These are phyloP conservation scores for Lindbergichthys nudifrons DNA, from an alignment of 2,797 vertebrate genomes.

Conservation along the genomic window DNA sequence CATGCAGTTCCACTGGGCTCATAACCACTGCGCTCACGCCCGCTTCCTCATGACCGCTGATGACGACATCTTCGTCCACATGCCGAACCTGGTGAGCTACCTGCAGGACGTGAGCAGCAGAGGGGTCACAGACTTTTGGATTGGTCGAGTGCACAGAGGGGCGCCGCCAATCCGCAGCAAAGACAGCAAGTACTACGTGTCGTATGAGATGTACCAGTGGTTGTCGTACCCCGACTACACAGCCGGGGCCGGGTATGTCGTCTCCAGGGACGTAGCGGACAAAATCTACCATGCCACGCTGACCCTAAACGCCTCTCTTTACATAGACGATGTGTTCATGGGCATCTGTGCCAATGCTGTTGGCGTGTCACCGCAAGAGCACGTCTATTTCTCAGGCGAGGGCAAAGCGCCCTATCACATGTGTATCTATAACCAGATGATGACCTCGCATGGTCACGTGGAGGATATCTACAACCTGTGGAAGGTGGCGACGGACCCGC, in stretches of 20 bases:
- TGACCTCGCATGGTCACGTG: slow-evolving; percentile 95
- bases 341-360: slow-evolving; percentile 93
- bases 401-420: slow-evolving; percentile 91
- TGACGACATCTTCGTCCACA: slow-evolving; percentile 96
- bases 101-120: slow-evolving; percentile 83
- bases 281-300: slow-evolving; percentile 91
- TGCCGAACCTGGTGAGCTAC: slow-evolving; percentile 93
- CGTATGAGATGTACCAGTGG: slow-evolving; percentile 94
- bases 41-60: slow-evolving; percentile 96
- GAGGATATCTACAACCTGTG: slow-evolving; percentile 90
- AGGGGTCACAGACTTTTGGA: slow-evolving; percentile 89
- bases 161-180: slow-evolving; percentile 90
- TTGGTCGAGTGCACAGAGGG: slow-evolving; percentile 91
- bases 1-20: slow-evolving; percentile 94
- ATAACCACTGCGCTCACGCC: slow-evolving; percentile 89
- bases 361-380: slow-evolving; percentile 89
- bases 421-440: slow-evolving; percentile 96
- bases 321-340: slow-evolving; percentile 99
- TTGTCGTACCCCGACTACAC: slow-evolving; percentile 95
- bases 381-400: slow-evolving; percentile 94
- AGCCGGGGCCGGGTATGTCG: slow-evolving; percentile 92
- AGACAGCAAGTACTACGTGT: slow-evolving; percentile 94
- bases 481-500: slow-evolving; percentile 87
- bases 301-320: slow-evolving; percentile 91
- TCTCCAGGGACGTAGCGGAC: slow-evolving; percentile 90